Base-by-base conservation (phyloP, 2,113 vertebrate species). In the Gallinago media region DNA sequence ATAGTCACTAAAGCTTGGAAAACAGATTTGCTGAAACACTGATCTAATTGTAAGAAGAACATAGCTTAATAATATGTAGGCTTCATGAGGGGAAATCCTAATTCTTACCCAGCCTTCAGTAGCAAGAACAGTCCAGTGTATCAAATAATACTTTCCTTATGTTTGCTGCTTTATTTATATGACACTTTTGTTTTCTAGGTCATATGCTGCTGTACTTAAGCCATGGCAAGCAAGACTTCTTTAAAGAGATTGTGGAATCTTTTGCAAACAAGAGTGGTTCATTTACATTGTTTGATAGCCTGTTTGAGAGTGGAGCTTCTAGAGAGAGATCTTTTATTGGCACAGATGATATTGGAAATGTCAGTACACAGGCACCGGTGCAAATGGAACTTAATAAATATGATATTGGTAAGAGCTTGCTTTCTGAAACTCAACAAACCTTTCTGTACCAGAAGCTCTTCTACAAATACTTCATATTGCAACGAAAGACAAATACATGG, bases 181-280 rank as follows among this genome's bases (percentile, higher is more conserved):
- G 14, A 76, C 59, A 9, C 68, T 94, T 63, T 92, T 76, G 20
- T 89, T 93, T 98, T 97, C 83, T 96, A 99, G 98, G 99, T 42
- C 99, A 99, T 94, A 99, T 99, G 99, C 94, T 99, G 95, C 94
- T 99, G 81, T 99, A 99, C 75, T 97, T 99, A 93, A 98, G 98
- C 95, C 93, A 89, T 31, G 98, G 99, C 83, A 96, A 98, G 34
- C 96, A 98, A 55, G 97, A 98, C 65, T 98, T 99, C 95, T 98
- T 99, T 84, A 98, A 98, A 95, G 99, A 99, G 85, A 97, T 99
- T 85, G 99, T 99, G 72, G 99, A 99, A 91, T 98, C 98, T 18
- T 99, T 99, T 97, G 99, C 99, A 55, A 99, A 99, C 94, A 97
- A 98, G 66, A 98, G 96, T 14, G 99, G 99, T 46, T 99, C 98